Conservation (phyloP, 1,140 invertebrate species). For the Scaptomyza graminum region DNA sequence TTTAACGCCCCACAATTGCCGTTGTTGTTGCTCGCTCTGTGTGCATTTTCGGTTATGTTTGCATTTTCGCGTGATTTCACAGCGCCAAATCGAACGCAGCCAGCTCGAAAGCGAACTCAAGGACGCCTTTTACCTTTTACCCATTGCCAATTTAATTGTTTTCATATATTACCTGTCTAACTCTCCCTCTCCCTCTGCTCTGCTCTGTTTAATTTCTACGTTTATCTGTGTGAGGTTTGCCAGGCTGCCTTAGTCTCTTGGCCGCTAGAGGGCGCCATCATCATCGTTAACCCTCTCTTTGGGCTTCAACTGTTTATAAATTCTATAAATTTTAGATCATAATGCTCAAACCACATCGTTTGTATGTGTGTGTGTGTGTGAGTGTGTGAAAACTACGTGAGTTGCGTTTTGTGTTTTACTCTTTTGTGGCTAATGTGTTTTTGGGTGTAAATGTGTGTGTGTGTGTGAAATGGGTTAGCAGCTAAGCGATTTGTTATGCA, state of each 20-base stretch:
- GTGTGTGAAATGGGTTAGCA: constrained; percentile 41
- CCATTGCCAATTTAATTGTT: constrained; percentile 52
- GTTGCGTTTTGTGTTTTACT: constrained; percentile 41
- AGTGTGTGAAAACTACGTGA: constrained; percentile 50
- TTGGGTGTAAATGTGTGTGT: constrained; percentile 46
- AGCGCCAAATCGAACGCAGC: constrained; percentile 56
- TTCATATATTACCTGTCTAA: constrained; percentile 1
- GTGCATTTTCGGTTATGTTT: constrained; percentile 44
- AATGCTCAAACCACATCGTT: constrained; percentile 52
- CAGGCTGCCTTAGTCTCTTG: constrained; percentile 19
- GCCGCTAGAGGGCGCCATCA: constrained; percentile 42
- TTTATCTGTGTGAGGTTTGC: constrained; percentile 10
- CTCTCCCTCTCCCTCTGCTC: neutral
- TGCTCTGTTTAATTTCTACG: neutral
- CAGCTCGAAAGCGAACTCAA: neutral
- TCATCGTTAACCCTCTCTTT: constrained; percentile 51
- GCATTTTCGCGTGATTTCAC: constrained; percentile 68
- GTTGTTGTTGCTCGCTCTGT: constrained; percentile 38
- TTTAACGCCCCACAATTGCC: constrained; percentile 18
- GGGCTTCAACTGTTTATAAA: constrained; percentile 68
- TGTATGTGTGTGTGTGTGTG: neutral
- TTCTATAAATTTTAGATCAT: constrained; percentile 83
- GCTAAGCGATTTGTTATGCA: constrained; percentile 70
- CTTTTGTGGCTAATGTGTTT: constrained; percentile 45
- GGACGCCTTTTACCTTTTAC: neutral